phyloP scores from a whole-genome alignment of 2,888 invertebrate genomes.

The Lycaena phlaeas region DNA sequence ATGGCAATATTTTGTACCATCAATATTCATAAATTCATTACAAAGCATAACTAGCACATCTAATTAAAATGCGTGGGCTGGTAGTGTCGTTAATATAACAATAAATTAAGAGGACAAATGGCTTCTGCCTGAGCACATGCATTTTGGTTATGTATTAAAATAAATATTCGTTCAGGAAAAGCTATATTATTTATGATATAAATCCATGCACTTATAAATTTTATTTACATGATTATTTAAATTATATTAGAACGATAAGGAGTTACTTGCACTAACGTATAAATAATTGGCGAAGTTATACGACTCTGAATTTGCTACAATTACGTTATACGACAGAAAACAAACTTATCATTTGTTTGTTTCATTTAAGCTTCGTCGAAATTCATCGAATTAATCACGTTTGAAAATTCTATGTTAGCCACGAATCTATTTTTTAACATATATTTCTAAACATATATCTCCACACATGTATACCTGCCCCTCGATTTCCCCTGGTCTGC shows the following conservation, averaged over 20 bases:
- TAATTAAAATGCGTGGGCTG: slow-evolving; percentile 18
- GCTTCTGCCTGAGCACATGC: slow-evolving; percentile 9
- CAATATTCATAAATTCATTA: slow-evolving; percentile 12
- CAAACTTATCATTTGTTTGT: slow-evolving; percentile 24
- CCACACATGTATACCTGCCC: slow-evolving; percentile 77
- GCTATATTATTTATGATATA: background rate
- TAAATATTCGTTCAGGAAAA: background rate
- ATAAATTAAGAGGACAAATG: slow-evolving; percentile 15
- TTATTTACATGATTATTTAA: slow-evolving; percentile 10
- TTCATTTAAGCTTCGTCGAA: slow-evolving; percentile 12
- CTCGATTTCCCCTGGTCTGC: slow-evolving; percentile 86
- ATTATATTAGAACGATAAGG: slow-evolving; percentile 44
- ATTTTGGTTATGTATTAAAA: slow-evolving; percentile 2
- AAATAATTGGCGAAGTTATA: slow-evolving; percentile 9
- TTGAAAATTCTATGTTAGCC: slow-evolving; percentile 64
- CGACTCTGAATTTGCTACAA: slow-evolving; percentile 4
- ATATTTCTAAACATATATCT: slow-evolving; percentile 62
- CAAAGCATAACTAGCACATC: slow-evolving; percentile 13
- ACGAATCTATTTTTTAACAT: slow-evolving; percentile 64
- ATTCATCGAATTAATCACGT: slow-evolving; percentile 48
- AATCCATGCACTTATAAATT: slow-evolving; percentile 12
- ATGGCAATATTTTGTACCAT: slow-evolving; percentile 1
- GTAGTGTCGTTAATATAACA: slow-evolving; percentile 12
- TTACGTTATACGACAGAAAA: slow-evolving; percentile 15
- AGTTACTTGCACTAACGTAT: slow-evolving; percentile 33